Conservation (phyloP, 2,797 vertebrate species). For the Molossus molossus region DNA sequence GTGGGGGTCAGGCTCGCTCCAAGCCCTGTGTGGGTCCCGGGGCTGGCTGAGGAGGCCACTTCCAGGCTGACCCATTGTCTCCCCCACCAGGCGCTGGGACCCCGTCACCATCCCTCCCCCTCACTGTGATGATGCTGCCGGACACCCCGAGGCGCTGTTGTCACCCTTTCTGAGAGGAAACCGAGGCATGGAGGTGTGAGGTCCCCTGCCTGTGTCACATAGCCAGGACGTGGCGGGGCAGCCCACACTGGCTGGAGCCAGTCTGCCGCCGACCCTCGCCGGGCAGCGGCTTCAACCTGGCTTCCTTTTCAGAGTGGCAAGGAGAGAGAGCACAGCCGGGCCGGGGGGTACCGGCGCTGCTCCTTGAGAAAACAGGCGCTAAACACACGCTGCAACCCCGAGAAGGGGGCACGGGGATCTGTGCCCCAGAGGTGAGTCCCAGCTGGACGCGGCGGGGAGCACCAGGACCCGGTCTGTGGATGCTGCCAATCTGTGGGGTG, state of each 20-base stretch:
- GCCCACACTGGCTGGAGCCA: accelerated
- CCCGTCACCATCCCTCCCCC: accelerated
- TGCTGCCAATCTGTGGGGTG: accelerated
- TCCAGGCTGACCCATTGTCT: accelerated
- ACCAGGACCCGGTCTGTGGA: too few relatives aligned
- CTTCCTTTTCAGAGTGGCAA: background rate
- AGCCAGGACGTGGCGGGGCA: background rate
- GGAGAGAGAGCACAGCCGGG: accelerated
- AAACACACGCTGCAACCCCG: accelerated
- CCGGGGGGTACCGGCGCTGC: accelerated
- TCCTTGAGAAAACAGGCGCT: accelerated
- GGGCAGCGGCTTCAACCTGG: accelerated
- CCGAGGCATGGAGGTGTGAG: accelerated
- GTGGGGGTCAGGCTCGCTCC: accelerated
- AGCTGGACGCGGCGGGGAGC: background rate
- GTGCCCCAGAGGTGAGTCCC: background rate
- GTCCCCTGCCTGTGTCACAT: background rate
- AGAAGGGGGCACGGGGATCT: accelerated
- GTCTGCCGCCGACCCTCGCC: accelerated
- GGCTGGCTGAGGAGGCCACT: accelerated
- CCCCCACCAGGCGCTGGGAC: accelerated
- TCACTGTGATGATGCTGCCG: accelerated
- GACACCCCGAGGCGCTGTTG: accelerated
- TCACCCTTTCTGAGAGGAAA: background rate
- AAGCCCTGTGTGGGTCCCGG: background rate